Base-by-base conservation (phyloP, 2,113 vertebrate genomes). In the Macquaria australasica region DNA sequence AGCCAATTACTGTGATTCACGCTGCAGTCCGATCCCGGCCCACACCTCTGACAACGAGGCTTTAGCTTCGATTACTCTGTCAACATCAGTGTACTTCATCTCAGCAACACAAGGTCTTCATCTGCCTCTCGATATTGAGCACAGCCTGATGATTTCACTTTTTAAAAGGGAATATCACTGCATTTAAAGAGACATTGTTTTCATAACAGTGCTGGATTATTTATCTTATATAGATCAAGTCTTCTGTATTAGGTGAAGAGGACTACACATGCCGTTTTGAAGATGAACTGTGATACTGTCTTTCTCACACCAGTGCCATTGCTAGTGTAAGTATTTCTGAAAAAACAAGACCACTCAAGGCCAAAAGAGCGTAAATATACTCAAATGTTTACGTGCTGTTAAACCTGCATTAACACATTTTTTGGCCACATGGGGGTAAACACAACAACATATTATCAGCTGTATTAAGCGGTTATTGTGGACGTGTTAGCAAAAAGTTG, bases 1-100 rank as follows among this genome's bases (percentile, higher is more conserved):
- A 92, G 79, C 79, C 88, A 81, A 83, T 92, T 91, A 90, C 81
- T 23, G 2, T 86, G 91, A 89, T 73, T 88, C 90, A 87, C 78
- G 9, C 83, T 1, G 69, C 45, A 8, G 82, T 69, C 39, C 39
- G 43, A 82, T 74, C 60, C 28, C 20, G n/a, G 25, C 77, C 56
- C 88, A 74, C 64, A 60, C 58, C 87, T 85, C 88, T 28, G 45
- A 79, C 82, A 76, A 14, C 68, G 5, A 77, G 77, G 81, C 83
- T 85, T 81, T 21, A 68, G 79, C 69, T 87, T 90, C 16, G n/a
- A 87, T 92, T 87, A 73, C 81, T 88, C 83, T 75, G 90, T 91
- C 88, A 88, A 68, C 77, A 78, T 37, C 39, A 62, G 50, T 0
- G 70, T 37, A 20, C 85, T 81, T 91, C 87, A 79, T 75, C 75